Evolutionary conservation across 2,113 vertebrate genomes (phyloP).

Genomic region (Platysternon megacephalum): DNA sequence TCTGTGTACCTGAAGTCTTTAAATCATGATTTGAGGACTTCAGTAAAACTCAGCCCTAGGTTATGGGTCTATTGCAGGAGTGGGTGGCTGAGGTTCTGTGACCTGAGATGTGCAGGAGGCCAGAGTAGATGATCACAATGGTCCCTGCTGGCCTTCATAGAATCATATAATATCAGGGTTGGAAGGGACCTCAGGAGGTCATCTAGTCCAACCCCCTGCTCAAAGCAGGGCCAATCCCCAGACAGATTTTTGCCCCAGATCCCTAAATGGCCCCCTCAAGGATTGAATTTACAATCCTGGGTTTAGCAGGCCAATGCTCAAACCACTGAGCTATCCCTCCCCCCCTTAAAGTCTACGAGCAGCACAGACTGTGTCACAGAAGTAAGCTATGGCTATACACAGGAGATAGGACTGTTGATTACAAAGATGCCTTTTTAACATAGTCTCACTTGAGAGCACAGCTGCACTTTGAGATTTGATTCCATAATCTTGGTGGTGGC

Average conservation of each 20-base stretch:
- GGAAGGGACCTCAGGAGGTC: no score
- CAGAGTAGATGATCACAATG: not conserved
- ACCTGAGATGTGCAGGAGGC: not conserved
- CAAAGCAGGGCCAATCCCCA: no score
- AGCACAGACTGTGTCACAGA: not conserved
- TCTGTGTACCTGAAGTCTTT: not conserved
- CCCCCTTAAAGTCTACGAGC: not conserved
- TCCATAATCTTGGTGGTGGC: not conserved
- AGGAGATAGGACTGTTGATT: not conserved
- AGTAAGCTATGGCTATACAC: not conserved
- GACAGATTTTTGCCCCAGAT: no score
- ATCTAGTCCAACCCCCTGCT: no score
- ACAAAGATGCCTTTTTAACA: not conserved
- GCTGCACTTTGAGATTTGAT: not conserved
- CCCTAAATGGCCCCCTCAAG: no score
- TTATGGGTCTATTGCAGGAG: not conserved
- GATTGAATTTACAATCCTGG: no score
- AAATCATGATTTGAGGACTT: not conserved
- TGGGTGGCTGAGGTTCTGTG: not conserved
- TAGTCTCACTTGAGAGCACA: not conserved
- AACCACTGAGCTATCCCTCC: no score
- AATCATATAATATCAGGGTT: no score
- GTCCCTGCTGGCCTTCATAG: not conserved
- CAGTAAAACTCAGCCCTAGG: not conserved
- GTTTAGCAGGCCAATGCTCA: no score